Percentiles rank a stretch among this genome's conserved stretches.
Evolutionary conservation across 2,113 vertebrate species (phyloP).

Genomic region (Festucalex cinctus): DNA sequence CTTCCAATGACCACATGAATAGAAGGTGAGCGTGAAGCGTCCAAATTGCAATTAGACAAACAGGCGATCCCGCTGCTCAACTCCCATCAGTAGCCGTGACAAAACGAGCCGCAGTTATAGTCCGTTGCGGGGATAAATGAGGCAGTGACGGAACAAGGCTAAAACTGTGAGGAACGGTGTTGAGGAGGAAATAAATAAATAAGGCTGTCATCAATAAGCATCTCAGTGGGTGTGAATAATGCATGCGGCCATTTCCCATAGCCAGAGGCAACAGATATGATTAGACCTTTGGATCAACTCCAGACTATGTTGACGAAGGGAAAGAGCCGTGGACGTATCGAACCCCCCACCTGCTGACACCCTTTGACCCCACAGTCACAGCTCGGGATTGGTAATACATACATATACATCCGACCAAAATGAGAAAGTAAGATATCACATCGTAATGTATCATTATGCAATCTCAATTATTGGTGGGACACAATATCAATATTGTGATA

Average conservation of each 20-base stretch:
- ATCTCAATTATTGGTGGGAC: background rate
- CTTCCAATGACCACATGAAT: constrained; percentile 13
- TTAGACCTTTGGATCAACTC: constrained; percentile 62
- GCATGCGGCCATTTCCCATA: constrained; percentile 67
- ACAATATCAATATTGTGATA: background rate
- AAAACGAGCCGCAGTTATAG: background rate
- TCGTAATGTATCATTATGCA: background rate
- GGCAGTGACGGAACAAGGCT: constrained; percentile 10
- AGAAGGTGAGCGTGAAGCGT: constrained; percentile 13
- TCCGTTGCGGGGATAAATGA: background rate
- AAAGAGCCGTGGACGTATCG: constrained; percentile 30
- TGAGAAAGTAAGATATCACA: background rate
- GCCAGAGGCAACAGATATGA: constrained; percentile 65
- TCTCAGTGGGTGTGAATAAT: constrained; percentile 71
- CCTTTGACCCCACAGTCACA: constrained; percentile 5
- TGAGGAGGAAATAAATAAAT: constrained; percentile 56
- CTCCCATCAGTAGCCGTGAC: constrained; percentile 13
- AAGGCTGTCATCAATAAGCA: constrained; percentile 68
- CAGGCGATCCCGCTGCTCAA: background rate
- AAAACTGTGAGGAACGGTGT: constrained; percentile 42
- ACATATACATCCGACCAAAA: background rate
- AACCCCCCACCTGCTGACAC: background rate
- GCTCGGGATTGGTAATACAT: background rate
- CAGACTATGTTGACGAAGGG: constrained; percentile 47
- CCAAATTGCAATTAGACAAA: constrained; percentile 10